Conservation (phyloP, 2,888 invertebrate genomes). For the Eupithecia insigniata region DNA sequence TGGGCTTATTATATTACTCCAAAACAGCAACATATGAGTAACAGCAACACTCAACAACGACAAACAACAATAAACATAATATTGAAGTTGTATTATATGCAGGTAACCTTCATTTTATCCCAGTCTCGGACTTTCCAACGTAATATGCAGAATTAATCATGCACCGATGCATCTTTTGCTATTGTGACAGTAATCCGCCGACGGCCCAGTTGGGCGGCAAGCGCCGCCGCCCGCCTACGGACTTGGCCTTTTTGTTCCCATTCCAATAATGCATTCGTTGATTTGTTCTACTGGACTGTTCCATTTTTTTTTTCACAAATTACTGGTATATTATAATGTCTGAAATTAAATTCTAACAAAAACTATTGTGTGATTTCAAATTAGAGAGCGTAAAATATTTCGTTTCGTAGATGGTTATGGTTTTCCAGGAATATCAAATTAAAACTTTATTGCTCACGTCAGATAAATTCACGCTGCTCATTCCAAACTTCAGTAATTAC, state of each 20-base stretch:
- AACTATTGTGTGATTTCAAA: neutral
- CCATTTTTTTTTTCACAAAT: no score
- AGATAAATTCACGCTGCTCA: neutral
- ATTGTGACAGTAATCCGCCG: slow-evolving; percentile 17
- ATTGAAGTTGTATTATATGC: no score
- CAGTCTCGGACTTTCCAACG: neutral
- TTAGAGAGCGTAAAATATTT: neutral
- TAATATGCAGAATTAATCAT: slow-evolving; percentile 18
- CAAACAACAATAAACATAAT: no score
- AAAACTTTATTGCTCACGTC: neutral
- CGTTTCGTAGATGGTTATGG: neutral
- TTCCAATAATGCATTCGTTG: slow-evolving; percentile 23
- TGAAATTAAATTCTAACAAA: no score
- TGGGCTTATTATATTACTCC: no score
- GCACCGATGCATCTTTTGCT: slow-evolving; percentile 27
- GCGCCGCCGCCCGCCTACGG: slow-evolving; percentile 6
- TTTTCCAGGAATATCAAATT: neutral
- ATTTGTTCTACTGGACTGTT: neutral
- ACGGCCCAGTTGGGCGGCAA: slow-evolving; percentile 6
- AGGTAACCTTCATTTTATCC: neutral
- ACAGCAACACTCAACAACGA: no score
- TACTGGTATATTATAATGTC: no score
- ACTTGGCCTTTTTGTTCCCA: slow-evolving; percentile 22
- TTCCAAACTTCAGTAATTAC: neutral
- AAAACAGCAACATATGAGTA: no score